A percentile compares a stretch with the other conserved stretches of the same genome.
Evolutionary conservation across 2,113 vertebrate genomes (phyloP).

Genomic region (Lutjanus erythropterus): DNA sequence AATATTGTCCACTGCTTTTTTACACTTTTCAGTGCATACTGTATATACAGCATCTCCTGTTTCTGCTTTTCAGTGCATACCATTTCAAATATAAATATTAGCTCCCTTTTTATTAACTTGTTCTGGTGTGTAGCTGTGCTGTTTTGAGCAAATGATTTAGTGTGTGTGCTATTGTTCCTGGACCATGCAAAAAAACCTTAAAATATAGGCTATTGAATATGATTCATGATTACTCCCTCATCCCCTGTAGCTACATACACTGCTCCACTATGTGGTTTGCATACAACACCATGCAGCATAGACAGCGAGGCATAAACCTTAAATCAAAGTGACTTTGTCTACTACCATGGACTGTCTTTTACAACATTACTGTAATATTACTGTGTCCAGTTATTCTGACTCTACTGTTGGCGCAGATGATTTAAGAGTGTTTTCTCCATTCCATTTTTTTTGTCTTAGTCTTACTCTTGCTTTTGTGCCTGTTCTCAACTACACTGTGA

Average conservation of each 20-base stretch:
- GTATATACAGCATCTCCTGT: too few species aligned
- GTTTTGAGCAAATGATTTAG: not conserved
- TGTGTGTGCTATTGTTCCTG: not conserved
- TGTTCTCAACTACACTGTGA: not conserved
- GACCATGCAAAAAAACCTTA: not conserved
- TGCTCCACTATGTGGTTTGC: not conserved
- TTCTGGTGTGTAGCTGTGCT: not conserved
- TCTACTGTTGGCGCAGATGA: not conserved
- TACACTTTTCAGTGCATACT: not conserved
- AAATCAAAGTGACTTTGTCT: not conserved
- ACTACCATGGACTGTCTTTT: not conserved
- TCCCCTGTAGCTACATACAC: not conserved
- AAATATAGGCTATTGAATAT: not conserved
- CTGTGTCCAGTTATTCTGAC: not conserved
- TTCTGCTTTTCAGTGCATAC: not conserved
- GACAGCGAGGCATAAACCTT: not conserved
- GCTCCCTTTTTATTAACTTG: not conserved
- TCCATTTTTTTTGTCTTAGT: not conserved
- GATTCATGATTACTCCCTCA: not conserved
- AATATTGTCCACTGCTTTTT: not conserved
- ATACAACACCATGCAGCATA: not conserved
- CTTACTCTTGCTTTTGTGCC: not conserved
- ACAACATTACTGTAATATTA: not conserved
- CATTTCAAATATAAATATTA: conserved; percentile 7
- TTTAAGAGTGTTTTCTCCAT: not conserved